Conservation (phyloP, 2,113 vertebrate species). For the Chaenocephalus aceratus region DNA sequence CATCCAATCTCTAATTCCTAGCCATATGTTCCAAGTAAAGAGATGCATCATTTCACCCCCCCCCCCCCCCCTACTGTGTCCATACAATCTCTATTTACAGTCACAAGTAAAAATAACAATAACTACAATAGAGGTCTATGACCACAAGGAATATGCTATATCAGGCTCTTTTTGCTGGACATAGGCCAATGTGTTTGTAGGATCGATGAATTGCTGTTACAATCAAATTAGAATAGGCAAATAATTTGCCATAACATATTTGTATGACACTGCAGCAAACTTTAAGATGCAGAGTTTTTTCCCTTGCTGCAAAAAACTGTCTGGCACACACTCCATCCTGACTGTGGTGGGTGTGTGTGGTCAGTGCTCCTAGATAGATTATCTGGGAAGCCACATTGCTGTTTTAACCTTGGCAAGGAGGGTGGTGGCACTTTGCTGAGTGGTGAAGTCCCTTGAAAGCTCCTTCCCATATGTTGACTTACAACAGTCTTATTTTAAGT, state of each 20-base stretch:
- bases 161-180: not conserved
- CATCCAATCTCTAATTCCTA: too few species aligned
- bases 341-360: conserved; percentile 30
- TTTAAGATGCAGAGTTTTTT: not conserved
- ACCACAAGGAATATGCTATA: too few species aligned
- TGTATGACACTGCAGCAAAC: not conserved
- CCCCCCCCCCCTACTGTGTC: too few species aligned
- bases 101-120: too few species aligned
- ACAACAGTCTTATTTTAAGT: conserved; percentile 71
- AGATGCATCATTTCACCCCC: too few species aligned
- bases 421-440: conserved; percentile 64
- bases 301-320: conserved; percentile 11
- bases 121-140: too few species aligned
- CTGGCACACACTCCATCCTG: conserved; percentile 16
- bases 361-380: conserved; percentile 53
- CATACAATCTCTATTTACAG: too few species aligned
- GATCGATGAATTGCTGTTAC: not conserved
- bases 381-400: conserved; percentile 56
- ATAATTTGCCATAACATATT: not conserved
- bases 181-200: not conserved
- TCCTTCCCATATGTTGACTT: conserved; percentile 67
- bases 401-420: conserved; percentile 73
- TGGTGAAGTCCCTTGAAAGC: conserved; percentile 69
- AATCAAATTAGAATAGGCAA: not conserved
- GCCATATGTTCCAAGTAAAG: too few species aligned